Base-by-base conservation (phyloP, 1,140 invertebrate genomes). In the Cylas formicarius region DNA sequence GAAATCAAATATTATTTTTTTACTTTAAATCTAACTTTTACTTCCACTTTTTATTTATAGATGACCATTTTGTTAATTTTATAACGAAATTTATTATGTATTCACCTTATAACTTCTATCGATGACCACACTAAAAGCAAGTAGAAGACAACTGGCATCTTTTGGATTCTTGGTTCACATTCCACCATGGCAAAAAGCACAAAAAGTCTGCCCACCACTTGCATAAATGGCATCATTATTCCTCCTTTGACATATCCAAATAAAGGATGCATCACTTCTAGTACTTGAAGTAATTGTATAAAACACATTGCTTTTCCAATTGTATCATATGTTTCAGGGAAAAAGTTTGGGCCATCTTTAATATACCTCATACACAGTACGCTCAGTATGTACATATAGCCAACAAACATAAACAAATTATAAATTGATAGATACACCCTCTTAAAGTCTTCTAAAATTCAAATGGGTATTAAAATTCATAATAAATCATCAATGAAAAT, bases 361-460 rank as follows among this genome's bases (percentile, higher is more conserved):
- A 76, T 71, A 63, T 86, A 91, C 36, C 80, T 71, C 11, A 90
- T 76, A 2, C 66, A 67, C 66, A 95, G 79, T 9, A 91, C 81
- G 14, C 72, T 62, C 13, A 89, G 57, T 20, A 93, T 72, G 58
- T 90, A 94, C 4, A 78, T 69, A 63, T 82, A 95, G 7, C 89
- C 89, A 45, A 93, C 73, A 65, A 89, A 90, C 75, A 94, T 91
- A 61, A 82, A 86, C 42, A 95, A 67, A 68, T 95, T 96, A 68
- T 95, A 96, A 31, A 92, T 66, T 42, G 90, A 77, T 31, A 95
- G 67, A 64, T 96, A 96, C 0, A 87, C 82, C 58, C 86, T 88
- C 56, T 82, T 84, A 8, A 84, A 72, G 58, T 85, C 80, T 66
- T 91, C 79, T 83, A 74, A 42, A 75, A 73, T 57, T 56, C 45